phyloP scores from a whole-genome alignment of 2,113 vertebrate genomes.

The Taxidea taxus region DNA sequence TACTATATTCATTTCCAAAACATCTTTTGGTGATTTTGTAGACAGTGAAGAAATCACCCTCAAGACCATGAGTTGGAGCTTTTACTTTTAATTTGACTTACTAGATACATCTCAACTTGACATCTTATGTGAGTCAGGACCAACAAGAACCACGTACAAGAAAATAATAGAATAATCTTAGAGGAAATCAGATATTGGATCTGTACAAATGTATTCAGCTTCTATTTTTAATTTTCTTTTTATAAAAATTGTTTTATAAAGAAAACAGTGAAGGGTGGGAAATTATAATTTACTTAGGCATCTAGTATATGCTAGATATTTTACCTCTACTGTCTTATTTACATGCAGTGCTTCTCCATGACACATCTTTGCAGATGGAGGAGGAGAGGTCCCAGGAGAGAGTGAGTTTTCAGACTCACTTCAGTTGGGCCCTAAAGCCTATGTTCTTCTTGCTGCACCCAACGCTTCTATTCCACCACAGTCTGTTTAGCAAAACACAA shows the following conservation, averaged over 20 bases:
- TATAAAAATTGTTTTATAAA: background rate
- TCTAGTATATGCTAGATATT: background rate
- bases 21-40: background rate
- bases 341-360: too few species aligned
- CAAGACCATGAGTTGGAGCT: background rate
- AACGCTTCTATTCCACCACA: background rate
- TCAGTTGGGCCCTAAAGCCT: background rate
- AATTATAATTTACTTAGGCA: background rate
- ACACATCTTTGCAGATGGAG: background rate
- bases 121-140: background rate
- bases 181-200: background rate
- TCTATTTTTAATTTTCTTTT: background rate
- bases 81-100: background rate
- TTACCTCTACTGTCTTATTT: background rate
- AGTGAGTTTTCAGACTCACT: background rate
- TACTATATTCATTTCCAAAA: background rate
- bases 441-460: background rate
- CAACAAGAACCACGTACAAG: background rate
- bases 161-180: background rate
- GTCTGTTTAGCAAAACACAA: background rate
- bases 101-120: background rate
- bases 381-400: background rate
- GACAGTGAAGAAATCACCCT: background rate
- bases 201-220: background rate
- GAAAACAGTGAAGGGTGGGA: background rate